These are phyloP conservation scores for Solea senegalensis DNA, from an alignment of 2,113 vertebrate genomes.

Conservation along the genomic window DNA sequence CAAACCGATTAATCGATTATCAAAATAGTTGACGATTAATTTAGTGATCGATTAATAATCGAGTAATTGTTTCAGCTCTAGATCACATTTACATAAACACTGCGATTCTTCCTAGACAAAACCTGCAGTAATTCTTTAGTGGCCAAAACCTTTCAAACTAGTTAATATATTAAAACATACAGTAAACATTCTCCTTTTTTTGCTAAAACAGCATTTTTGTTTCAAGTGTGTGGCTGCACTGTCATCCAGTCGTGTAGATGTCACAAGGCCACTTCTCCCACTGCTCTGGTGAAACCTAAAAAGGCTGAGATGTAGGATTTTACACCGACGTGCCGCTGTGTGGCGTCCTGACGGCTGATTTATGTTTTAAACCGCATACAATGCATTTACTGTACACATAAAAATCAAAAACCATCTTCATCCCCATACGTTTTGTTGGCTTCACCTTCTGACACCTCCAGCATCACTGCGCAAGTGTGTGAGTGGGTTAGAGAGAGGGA, in stretches of 20 bases:
- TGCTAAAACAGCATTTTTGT: neutral
- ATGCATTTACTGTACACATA: neutral
- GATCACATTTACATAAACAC: too few relatives aligned
- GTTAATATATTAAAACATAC: too few relatives aligned
- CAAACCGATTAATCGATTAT: too few relatives aligned
- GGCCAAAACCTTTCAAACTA: too few relatives aligned
- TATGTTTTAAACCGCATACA: neutral
- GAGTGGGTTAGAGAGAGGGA: conserved; percentile 14
- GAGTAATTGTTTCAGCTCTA: too few relatives aligned
- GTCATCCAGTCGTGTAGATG: conserved; percentile 9
- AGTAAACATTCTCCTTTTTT: too few relatives aligned
- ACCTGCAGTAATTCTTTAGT: too few relatives aligned
- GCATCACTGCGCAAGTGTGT: neutral
- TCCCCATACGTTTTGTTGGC: neutral
- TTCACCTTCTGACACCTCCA: neutral
- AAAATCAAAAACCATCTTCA: neutral
- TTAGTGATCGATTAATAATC: too few relatives aligned
- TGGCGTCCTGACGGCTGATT: neutral
- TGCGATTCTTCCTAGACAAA: too few relatives aligned
- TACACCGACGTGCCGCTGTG: neutral
- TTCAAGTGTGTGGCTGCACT: conserved; percentile 10
- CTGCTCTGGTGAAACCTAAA: neutral
- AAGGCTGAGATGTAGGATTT: neutral
- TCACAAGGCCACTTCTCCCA: conserved; percentile 2
- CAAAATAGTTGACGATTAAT: too few relatives aligned